Percentiles rank a stretch among this genome's conserved stretches.
phyloP scores from a whole-genome alignment of 2,888 invertebrate species.

The Xanthostigma xanthostigma region DNA sequence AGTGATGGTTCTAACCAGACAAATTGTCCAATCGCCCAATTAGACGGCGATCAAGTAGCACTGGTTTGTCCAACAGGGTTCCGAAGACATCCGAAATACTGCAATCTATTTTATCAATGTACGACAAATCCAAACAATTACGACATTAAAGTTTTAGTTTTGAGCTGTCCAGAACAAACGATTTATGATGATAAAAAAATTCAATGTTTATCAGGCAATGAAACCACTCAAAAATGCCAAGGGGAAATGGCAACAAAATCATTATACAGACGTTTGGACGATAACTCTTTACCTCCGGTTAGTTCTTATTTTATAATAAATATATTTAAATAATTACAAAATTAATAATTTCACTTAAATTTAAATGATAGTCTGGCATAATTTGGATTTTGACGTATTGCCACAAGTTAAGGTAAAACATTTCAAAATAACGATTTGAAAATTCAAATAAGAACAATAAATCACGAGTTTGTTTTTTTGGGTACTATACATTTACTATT shows the following conservation, averaged over 20 bases:
- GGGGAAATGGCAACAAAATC: slow-evolving; percentile 38
- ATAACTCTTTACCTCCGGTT: slow-evolving; percentile 41
- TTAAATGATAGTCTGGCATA: too few relatives aligned
- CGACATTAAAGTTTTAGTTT: slow-evolving; percentile 56
- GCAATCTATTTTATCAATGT: slow-evolving; percentile 74
- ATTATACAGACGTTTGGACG: slow-evolving; percentile 37
- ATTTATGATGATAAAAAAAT: slow-evolving; percentile 57
- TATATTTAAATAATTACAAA: background rate
- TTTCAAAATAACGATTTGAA: too few relatives aligned
- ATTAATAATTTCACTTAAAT: too few relatives aligned
- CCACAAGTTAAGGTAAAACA: too few relatives aligned
- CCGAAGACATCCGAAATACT: slow-evolving; percentile 66
- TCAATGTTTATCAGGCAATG: slow-evolving; percentile 52
- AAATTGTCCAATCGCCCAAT: slow-evolving; percentile 35
- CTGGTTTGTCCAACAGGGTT: slow-evolving; percentile 73
- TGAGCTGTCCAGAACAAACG: slow-evolving; percentile 63
- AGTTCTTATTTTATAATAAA: slow-evolving; percentile 20
- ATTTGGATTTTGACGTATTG: too few relatives aligned
- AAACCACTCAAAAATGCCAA: slow-evolving; percentile 39
- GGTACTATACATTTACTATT: too few relatives aligned
- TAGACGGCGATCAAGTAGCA: slow-evolving; percentile 53
- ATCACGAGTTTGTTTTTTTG: too few relatives aligned
- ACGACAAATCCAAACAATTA: slow-evolving; percentile 46
- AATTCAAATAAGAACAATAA: too few relatives aligned
- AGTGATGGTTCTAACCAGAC: slow-evolving; percentile 4